phyloP scores from a whole-genome alignment of 1,140 invertebrate genomes.

The Diorhabda carinulata region DNA sequence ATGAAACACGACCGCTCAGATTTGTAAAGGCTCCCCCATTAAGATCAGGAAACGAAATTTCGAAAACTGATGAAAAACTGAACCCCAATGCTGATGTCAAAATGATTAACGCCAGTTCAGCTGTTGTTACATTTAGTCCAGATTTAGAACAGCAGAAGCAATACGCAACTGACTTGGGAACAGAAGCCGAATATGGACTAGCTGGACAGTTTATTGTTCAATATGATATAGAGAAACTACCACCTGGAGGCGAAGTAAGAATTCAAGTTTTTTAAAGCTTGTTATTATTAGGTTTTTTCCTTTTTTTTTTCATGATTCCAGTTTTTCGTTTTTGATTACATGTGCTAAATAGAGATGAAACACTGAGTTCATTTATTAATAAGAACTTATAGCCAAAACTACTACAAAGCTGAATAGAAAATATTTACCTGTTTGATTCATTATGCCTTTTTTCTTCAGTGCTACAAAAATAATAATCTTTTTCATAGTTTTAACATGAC shows the following conservation, averaged over 20 bases:
- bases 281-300: neutral
- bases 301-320: neutral
- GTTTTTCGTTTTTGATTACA: neutral
- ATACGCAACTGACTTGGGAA: constrained; percentile 33
- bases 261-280: constrained; percentile 12
- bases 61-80: constrained; percentile 31
- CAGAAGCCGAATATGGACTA: constrained; percentile 49
- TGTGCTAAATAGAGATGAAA: no score
- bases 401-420: no score
- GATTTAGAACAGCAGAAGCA: constrained; percentile 51
- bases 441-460: no score
- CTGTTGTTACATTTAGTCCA: constrained; percentile 48
- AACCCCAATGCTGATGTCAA: constrained; percentile 37
- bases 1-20: constrained; percentile 55
- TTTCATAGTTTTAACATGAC: no score
- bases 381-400: no score
- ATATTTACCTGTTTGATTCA: no score
- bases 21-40: constrained; percentile 55
- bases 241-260: constrained; percentile 54
- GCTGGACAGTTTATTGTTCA: constrained; percentile 62
- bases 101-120: constrained; percentile 37
- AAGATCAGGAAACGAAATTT: constrained; percentile 51
- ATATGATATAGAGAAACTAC: constrained; percentile 59
- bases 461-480: no score
- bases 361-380: no score